Evolutionary conservation across 2,888 invertebrate genomes (phyloP), one percentile per base, ranked within the genome.

Genomic region (Cryptocephalus primarius): DNA sequence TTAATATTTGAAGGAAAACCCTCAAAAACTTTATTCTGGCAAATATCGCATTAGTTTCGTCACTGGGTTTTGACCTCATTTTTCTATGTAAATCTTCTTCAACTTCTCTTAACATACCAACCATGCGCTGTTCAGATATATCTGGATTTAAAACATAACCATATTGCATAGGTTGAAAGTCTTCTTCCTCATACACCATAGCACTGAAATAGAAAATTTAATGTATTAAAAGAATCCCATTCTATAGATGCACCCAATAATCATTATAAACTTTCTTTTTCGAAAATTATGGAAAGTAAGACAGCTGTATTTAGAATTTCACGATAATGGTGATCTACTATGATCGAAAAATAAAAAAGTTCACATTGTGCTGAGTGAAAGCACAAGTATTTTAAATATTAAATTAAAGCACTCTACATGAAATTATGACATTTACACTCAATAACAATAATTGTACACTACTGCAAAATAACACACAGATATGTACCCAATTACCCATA

Each of bases 111-210:
- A 96, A 72, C 79, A 89, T 82, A 0, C 85, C 81, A 43, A 86
- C 78, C 46, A 86, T 85, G 65, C 87, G 82, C 48, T 82, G 80
- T 58, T 92, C 88, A 2, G 85, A 84, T 44, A 91, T 79, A 65
- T 92, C 89, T 33, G 84, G 82, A 40, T 83, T 85, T 56, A 91
- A 74, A 63, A 85, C 79, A 68, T 93, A 92, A 39, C 92, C 91
- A 64, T 94, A 95, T 40, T 86, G 84, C 71, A 91, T 85, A 22
- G 91, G 84, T 68, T 96, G 93, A 66, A 96, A 96, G 66, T 97
- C 96, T 73, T 97, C 97, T 71, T 96, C 91, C 72, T 92, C 91
- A 69, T 86, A 91, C 10, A 92, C 91, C 66, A 84, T 79, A 22
- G 88, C 90, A 60, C 84, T 84, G 34, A 32, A 22, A 22, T 22